A percentile compares a stretch with the other conserved stretches of the same genome.
These are phyloP conservation scores for Myotis pilosus DNA, from an alignment of 2,797 vertebrate species.

Conservation along the genomic window DNA sequence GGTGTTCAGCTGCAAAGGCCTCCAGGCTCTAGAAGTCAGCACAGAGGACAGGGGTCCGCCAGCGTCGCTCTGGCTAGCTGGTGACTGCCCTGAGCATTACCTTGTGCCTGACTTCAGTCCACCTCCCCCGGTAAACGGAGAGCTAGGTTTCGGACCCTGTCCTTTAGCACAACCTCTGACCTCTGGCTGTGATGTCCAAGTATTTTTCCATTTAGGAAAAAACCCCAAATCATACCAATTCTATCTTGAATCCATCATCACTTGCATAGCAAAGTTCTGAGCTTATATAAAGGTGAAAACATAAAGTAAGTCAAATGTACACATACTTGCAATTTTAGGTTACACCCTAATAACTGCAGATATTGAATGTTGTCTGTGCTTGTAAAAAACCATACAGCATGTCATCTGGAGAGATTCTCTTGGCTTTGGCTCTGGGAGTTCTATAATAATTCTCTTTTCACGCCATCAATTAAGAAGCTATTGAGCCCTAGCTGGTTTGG, in stretches of 20 bases:
- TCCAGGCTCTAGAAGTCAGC: neutral
- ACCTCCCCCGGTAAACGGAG: neutral
- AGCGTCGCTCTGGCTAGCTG: neutral
- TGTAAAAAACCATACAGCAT: neutral
- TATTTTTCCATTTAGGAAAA: constrained; percentile 8
- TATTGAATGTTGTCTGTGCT: neutral
- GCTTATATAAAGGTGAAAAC: neutral
- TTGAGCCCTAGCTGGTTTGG: neutral
- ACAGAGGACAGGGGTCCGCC: neutral
- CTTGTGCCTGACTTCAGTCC: neutral
- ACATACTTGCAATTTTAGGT: constrained; percentile 42
- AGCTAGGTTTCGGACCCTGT: neutral
- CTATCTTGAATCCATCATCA: neutral
- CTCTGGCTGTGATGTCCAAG: neutral
- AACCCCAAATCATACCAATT: neutral
- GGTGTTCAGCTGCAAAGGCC: constrained; percentile 12
- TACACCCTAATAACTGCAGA: neutral
- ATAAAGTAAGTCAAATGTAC: neutral
- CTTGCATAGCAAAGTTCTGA: neutral
- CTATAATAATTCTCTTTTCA: constrained; percentile 33
- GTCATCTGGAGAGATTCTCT: constrained; percentile 15
- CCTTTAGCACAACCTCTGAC: neutral
- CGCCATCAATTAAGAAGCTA: neutral
- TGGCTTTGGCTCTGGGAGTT: constrained; percentile 24
- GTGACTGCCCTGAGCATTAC: neutral